Base-by-base conservation (phyloP, 2,888 invertebrate genomes). In the Desoria tigrina region DNA sequence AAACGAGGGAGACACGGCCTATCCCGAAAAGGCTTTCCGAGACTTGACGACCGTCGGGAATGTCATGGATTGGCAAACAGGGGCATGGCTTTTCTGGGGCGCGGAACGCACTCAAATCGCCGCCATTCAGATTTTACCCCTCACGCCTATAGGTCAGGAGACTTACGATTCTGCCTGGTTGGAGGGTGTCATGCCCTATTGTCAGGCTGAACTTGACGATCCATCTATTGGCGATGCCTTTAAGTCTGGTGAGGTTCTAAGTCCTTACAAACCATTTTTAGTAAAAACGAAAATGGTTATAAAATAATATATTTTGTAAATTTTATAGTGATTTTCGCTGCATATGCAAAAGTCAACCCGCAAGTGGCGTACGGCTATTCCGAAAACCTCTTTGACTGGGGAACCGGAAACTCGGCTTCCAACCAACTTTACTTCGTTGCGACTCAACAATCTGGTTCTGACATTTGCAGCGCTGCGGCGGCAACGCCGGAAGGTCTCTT, bases 341-440 rank as follows among this genome's bases (percentile, higher is more conserved):
- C 70, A 2, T 70, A 70, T 45, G 66, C 73, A 2, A 69, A 63
- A 51, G 71, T 71, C 1, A 68, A 69, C 42, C 73, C 73, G n/a
- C 63, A 66, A 55, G 39, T 57, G n/a, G 73, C 73, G 0, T 73
- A 70, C 45, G n/a, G 14, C 1, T 64, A 68, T 53, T 71, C 73
- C 2, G 11, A 42, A 9, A 24, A 57, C 1, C 65, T 73, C 7
- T 73, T 63, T 23, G 69, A 68, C 56, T 73, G 73, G 73, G 73
- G 73, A 11, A 55, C 66, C 32, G 73, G 73, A 23, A 73, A 73
- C 62, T 68, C 69, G 2, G 73, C 73, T 14, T 66, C 73, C 1
- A 73, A 73, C 56, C 71, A 73, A 24, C 58, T 73, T 1, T 73
- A 73, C 54, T 73, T 73, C 32, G 69, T 73, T 4, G n/a, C 71